Evolutionary conservation across 2,888 invertebrate species (phyloP).

Genomic region (Drosophila atroscutellata): DNA sequence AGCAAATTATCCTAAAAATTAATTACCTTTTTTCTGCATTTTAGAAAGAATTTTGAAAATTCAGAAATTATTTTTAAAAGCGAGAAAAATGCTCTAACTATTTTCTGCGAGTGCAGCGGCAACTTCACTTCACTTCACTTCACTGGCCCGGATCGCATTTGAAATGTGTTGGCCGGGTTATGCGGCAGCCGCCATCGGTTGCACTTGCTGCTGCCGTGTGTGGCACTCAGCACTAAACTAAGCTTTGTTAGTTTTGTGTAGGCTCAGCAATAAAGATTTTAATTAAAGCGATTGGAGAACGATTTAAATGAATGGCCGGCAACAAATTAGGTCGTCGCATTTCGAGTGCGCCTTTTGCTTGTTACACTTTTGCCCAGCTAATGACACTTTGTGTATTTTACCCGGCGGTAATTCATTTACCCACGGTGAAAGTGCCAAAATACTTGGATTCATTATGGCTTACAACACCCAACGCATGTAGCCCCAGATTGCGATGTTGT

Average conservation of each 20-base stretch:
- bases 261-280: conserved; percentile 72
- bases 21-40: background rate
- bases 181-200: conserved; percentile 42
- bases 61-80: too few relatives aligned
- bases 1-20: rapidly evolving
- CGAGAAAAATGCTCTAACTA: background rate
- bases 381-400: conserved; percentile 34
- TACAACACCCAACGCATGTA: conserved; percentile 5
- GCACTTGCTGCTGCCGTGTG: conserved; percentile 33
- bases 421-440: conserved; percentile 48
- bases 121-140: conserved; percentile 4
- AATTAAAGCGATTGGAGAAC: conserved; percentile 73
- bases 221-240: conserved; percentile 30
- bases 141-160: conserved; percentile 41
- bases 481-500: background rate
- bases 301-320: conserved; percentile 58
- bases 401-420: conserved; percentile 10
- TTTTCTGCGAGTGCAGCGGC: background rate
- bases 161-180: conserved; percentile 56
- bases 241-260: conserved; percentile 41
- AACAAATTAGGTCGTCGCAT: conserved; percentile 45
- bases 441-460: conserved; percentile 18
- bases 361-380: conserved; percentile 39
- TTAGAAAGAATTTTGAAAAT: background rate
- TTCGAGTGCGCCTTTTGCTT: conserved; percentile 56